Conservation (phyloP, 1,140 invertebrate species). For the Drosophila tropicalis region DNA sequence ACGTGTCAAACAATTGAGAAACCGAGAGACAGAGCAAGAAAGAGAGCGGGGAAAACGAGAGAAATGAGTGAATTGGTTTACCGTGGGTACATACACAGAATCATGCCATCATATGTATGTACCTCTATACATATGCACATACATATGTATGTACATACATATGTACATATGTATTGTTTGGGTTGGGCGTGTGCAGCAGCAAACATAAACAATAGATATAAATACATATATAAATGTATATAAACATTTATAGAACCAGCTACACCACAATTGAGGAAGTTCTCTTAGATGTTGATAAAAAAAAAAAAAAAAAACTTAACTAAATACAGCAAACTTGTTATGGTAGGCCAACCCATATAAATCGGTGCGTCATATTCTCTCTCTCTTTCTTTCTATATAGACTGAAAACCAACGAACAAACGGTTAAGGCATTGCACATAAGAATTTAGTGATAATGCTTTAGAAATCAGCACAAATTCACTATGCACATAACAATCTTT, state of each 20-base stretch:
- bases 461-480: neutral
- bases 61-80: conserved; percentile 6
- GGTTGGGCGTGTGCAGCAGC: conserved; percentile 46
- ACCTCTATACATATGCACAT: conserved; percentile 5
- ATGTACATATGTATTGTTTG: neutral
- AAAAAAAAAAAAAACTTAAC: conserved; percentile 16
- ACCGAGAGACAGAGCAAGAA: neutral
- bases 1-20: conserved; percentile 42
- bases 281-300: conserved; percentile 9
- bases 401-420: conserved; percentile 33
- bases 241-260: conserved; percentile 9
- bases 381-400: neutral
- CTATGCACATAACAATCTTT: no score
- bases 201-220: conserved; percentile 45
- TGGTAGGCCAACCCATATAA: conserved; percentile 37
- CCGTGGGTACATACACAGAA: conserved; percentile 55
- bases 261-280: conserved; percentile 35
- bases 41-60: neutral
- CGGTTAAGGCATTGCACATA: conserved; percentile 24
- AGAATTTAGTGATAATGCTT: conserved; percentile 13
- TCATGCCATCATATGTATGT: conserved; percentile 51
- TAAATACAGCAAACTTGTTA: conserved; percentile 43
- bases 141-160: conserved; percentile 5
- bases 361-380: conserved; percentile 20
- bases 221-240: conserved; percentile 2